Evolutionary conservation across 2,888 invertebrate genomes (phyloP).

Genomic region (Norana najaformis): DNA sequence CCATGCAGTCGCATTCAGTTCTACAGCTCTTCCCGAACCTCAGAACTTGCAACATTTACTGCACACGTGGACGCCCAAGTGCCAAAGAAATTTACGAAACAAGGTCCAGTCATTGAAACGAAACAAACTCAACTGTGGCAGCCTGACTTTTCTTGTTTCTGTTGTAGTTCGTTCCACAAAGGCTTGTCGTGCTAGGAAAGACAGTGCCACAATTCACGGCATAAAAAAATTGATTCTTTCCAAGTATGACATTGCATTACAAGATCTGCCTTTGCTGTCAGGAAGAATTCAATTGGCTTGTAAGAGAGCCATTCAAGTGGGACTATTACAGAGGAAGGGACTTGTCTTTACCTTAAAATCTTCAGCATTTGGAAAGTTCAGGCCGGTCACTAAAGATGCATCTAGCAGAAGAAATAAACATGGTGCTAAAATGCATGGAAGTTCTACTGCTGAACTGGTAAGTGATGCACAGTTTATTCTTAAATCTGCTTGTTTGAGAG

Average conservation of each 20-base stretch:
- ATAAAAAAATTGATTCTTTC: background rate
- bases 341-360: background rate
- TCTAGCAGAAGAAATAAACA: background rate
- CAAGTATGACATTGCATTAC: background rate
- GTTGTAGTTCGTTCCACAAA: background rate
- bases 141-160: background rate
- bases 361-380: background rate
- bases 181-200: background rate
- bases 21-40: background rate
- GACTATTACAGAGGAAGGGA: background rate
- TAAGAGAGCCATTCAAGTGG: background rate
- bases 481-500: background rate
- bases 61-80: background rate
- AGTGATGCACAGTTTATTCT: too few species aligned
- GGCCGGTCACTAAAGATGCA: background rate
- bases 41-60: background rate
- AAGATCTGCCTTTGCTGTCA: background rate
- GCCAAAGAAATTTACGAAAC: background rate
- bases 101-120: background rate
- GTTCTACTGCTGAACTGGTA: slow-evolving; percentile 13
- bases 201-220: background rate
- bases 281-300: background rate
- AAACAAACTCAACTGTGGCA: background rate
- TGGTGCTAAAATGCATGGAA: slow-evolving; percentile 13
- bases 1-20: background rate